Evolutionary conservation across 2,797 vertebrate species (phyloP).

Genomic region (Hippopotamyrus pictus): DNA sequence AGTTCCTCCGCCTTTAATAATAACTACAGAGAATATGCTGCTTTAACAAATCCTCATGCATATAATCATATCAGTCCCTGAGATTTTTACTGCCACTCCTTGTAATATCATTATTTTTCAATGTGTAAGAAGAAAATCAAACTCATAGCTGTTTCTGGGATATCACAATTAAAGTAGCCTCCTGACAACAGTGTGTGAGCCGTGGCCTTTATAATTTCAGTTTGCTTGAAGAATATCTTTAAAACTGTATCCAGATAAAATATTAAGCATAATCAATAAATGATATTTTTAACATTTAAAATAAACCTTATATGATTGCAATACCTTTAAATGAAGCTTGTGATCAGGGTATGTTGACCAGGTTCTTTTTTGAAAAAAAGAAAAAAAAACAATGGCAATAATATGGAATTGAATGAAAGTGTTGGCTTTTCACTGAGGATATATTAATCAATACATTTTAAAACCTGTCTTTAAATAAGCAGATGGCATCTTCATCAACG

Average conservation of each 20-base stretch:
- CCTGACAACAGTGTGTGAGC: too few relatives aligned
- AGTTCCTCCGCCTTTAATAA: background rate
- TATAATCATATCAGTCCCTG: background rate
- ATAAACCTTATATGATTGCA: background rate
- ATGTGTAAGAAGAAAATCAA: background rate
- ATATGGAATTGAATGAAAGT: background rate
- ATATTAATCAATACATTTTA: background rate
- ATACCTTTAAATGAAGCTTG: background rate
- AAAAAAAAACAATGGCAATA: background rate
- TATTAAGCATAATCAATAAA: too few relatives aligned
- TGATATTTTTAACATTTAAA: background rate
- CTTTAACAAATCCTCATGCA: background rate
- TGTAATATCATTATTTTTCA: background rate
- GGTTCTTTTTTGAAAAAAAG: background rate
- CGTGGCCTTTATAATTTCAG: too few relatives aligned
- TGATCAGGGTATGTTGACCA: background rate
- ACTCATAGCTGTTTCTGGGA: too few relatives aligned
- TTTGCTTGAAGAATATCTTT: too few relatives aligned
- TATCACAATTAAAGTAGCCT: too few relatives aligned
- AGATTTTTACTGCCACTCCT: background rate
- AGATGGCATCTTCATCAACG: slow-evolving; percentile 7
- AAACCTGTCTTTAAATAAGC: background rate
- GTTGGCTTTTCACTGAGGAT: background rate
- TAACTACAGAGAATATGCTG: background rate
- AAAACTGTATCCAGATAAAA: too few relatives aligned